Conservation (phyloP, 2,888 invertebrate species). For the Dynastes tityus region DNA sequence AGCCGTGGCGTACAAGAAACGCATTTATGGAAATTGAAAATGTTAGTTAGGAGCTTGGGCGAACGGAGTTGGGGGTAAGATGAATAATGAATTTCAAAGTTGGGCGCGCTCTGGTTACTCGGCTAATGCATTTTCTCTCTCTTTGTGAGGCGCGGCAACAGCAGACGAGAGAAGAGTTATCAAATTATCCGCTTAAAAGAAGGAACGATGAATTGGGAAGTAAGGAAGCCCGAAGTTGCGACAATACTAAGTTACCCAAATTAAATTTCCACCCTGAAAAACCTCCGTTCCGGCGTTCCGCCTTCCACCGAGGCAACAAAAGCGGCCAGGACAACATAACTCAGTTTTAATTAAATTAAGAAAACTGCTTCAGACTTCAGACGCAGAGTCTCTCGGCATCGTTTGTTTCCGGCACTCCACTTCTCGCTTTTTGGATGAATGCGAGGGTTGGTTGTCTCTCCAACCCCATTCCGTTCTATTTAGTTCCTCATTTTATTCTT, state of each 20-base stretch:
- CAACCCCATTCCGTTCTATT: no score
- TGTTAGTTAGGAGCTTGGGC: slow-evolving; percentile 29
- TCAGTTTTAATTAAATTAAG: slow-evolving; percentile 64
- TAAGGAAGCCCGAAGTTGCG: slow-evolving; percentile 62
- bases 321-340: slow-evolving; percentile 57
- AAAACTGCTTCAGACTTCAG: slow-evolving; percentile 57
- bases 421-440: neutral
- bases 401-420: slow-evolving; percentile 1
- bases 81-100: slow-evolving; percentile 57
- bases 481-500: no score
- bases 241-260: slow-evolving; percentile 68
- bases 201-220: slow-evolving; percentile 46
- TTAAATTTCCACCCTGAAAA: slow-evolving; percentile 65
- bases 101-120: slow-evolving; percentile 33
- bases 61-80: neutral
- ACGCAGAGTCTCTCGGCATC: neutral
- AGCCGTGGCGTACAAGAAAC: slow-evolving; percentile 39
- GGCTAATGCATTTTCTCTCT: neutral
- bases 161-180: slow-evolving; percentile 60
- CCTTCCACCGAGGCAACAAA: slow-evolving; percentile 11
- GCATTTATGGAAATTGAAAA: slow-evolving; percentile 51
- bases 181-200: slow-evolving; percentile 58
- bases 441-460: neutral
- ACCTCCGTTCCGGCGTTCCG: slow-evolving; percentile 55
- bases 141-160: neutral